phyloP scores from a whole-genome alignment of 2,888 invertebrate genomes.

The Notodromas monacha region DNA sequence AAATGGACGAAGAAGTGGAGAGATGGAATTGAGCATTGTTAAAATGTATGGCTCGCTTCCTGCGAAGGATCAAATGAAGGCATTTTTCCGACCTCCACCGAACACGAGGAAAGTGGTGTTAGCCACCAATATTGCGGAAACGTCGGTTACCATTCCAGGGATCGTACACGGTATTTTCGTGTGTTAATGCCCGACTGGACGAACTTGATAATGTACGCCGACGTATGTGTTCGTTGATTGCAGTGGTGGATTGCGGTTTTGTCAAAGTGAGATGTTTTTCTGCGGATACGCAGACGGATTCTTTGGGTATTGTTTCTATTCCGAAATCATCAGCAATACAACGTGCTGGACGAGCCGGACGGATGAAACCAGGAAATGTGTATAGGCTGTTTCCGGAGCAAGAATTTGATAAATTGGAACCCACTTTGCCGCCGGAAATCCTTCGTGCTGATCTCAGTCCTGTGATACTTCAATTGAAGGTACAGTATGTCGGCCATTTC shows the following conservation, averaged over 20 bases:
- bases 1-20: no score
- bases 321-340: constrained; percentile 67
- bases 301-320: constrained; percentile 42
- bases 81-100: constrained; percentile 30
- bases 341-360: constrained; percentile 65
- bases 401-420: constrained; percentile 31
- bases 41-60: constrained; percentile 77
- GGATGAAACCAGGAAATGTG: constrained; percentile 47
- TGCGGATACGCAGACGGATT: constrained; percentile 43
- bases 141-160: constrained; percentile 75
- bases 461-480: constrained; percentile 48
- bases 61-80: constrained; percentile 48
- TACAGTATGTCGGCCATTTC: no score
- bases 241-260: constrained; percentile 81
- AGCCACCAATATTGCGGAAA: constrained; percentile 86
- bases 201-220: no score
- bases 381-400: constrained; percentile 50
- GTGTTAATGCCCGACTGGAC: no score
- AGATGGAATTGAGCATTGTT: no score
- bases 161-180: constrained; percentile 73
- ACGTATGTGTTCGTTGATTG: constrained; percentile 12
- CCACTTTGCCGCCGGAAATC: constrained; percentile 61
- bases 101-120: constrained; percentile 56
- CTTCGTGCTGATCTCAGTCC: constrained; percentile 52
- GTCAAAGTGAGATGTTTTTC: constrained; percentile 74